Evolutionary conservation across 2,888 invertebrate genomes (phyloP), one percentile per base, ranked within the genome.

Genomic region (Stenchaetothrips biformis): DNA sequence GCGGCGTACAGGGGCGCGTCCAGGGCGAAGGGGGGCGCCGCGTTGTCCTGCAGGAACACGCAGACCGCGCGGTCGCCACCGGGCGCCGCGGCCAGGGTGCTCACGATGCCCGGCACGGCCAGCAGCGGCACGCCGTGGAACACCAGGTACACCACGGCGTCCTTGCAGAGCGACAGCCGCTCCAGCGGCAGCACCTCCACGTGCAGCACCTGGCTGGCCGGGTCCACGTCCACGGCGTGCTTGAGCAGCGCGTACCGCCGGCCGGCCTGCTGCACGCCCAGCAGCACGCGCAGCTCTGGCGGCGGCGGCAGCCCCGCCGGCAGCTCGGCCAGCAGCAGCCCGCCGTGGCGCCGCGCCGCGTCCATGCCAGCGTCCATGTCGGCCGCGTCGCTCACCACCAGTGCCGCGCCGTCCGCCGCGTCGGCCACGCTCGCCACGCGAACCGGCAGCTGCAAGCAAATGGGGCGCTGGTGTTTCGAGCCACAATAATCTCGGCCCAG

Each of bases 31-130:
- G 9, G n/a, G 21, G 67, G 67, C 21, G 67, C 67, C 9, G 25
- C 25, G 21, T 25, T 7, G 67, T 74, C 67, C 67, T 74, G 67
- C 67, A 74, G 25, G 67, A 74, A 74, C 21, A 74, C 67, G 67
- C 67, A 74, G 67, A 25, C 25, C 67, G 67, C 67, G 25, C 67
- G 67, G 67, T 74, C 9, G 25, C 67, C 67, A 25, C 25, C 67
- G 25, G 67, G 67, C 25, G 25, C 67, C 21, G 67, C n/a, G 6
- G 7, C 11, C 67, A 74, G 21, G 25, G 67, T 21, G 21, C 67
- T 25, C 25, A 74, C 6, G 21, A 74, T 8, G 67, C 25, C 25
- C 25, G 67, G 67, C 21, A 74, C 25, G 67, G 21, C 21, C 25
- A 11, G 67, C 25, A 25, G 8, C 9, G 21, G 21, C 67, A 74